Conservation (phyloP, 2,888 invertebrate genomes). For the Cheilosia pagana region DNA sequence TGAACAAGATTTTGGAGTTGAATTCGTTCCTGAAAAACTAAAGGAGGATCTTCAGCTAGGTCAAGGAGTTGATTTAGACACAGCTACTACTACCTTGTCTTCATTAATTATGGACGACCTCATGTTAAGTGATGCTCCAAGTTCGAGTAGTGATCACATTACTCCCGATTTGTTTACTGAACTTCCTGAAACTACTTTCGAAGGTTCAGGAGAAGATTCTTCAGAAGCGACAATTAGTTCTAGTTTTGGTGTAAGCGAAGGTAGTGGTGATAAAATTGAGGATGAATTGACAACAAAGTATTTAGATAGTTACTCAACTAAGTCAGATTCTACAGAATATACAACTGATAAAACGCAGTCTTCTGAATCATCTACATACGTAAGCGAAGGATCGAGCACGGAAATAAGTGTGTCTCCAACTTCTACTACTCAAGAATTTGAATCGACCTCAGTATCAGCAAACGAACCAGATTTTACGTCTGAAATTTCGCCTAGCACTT, state of each 20-base stretch:
- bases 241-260: conserved; percentile 77
- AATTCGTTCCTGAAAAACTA: conserved; percentile 75
- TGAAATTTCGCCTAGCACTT: no score
- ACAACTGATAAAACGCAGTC: conserved; percentile 51
- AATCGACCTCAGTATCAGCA: no score
- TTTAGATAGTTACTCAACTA: conserved; percentile 60
- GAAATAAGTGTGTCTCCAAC: conserved; percentile 59
- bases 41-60: conserved; percentile 76
- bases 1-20: conserved; percentile 81
- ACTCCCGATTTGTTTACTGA: conserved; percentile 79
- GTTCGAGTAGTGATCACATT: conserved; percentile 76
- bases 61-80: conserved; percentile 79
- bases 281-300: neutral
- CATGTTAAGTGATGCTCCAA: conserved; percentile 85
- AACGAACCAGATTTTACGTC: neutral
- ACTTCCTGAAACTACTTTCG: conserved; percentile 75
- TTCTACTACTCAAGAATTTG: neutral
- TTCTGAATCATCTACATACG: conserved; percentile 11
- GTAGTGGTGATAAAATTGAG: conserved; percentile 78
- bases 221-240: conserved; percentile 77
- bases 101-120: conserved; percentile 83
- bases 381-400: no score
- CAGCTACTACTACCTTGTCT: conserved; percentile 79
- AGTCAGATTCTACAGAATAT: conserved; percentile 72
- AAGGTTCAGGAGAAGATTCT: conserved; percentile 79